Percentiles rank a stretch among this genome's conserved stretches.
phyloP scores from a whole-genome alignment of 2,888 invertebrate genomes.

The Plagiodera versicolora region DNA sequence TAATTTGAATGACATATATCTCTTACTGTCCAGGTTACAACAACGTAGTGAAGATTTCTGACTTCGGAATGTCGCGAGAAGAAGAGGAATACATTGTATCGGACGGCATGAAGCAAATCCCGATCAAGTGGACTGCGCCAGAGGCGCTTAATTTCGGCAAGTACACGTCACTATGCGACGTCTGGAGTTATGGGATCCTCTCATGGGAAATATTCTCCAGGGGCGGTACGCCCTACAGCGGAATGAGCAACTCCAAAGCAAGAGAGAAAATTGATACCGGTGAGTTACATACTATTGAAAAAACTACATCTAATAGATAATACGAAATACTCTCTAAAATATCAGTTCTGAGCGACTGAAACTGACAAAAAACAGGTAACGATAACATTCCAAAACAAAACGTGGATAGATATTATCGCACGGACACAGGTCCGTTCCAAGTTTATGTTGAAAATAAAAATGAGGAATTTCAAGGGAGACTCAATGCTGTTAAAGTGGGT shows the following conservation, averaged over 20 bases:
- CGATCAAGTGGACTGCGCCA: conserved; percentile 98
- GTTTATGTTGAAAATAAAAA: too few species aligned
- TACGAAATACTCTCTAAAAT: too few species aligned
- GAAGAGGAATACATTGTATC: conserved; percentile 97
- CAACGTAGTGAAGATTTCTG: conserved; percentile 92
- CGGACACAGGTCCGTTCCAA: too few species aligned
- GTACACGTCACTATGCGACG: conserved; percentile 93
- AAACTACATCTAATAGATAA: too few species aligned
- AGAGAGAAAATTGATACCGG: conserved; percentile 92
- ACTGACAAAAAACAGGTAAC: too few species aligned
- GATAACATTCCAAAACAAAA: too few species aligned
- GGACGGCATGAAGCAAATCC: conserved; percentile 97
- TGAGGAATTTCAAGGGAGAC: too few species aligned
- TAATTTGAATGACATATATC: too few species aligned
- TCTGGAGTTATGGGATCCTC: conserved; percentile 95
- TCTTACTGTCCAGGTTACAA: conserved; percentile 62
- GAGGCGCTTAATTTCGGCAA: conserved; percentile 92
- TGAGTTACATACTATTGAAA: conserved; percentile 56
- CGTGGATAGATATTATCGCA: too few species aligned
- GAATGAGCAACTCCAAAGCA: conserved; percentile 91
- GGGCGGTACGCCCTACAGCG: conserved; percentile 91
- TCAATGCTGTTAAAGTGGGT: too few species aligned
- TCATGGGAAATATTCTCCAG: conserved; percentile 97
- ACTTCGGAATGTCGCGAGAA: conserved; percentile 97
- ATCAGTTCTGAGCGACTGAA: too few species aligned